These are phyloP conservation scores for Trogon surrucura DNA, from an alignment of 2,113 vertebrate species.

Conservation along the genomic window DNA sequence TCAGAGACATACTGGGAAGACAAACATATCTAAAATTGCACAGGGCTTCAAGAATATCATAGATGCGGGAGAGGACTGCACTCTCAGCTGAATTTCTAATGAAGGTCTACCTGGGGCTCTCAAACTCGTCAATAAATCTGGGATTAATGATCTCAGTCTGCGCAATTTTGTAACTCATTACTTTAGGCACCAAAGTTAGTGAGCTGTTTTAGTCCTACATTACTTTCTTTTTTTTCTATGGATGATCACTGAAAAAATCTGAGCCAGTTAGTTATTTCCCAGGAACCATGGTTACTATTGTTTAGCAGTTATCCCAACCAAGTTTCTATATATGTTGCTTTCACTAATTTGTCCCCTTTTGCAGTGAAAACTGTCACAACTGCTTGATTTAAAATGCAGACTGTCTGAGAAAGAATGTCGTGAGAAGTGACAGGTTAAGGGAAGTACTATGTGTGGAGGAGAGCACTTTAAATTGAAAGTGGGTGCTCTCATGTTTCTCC, in stretches of 20 bases:
- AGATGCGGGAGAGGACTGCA: background rate
- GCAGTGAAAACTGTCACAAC: conserved; percentile 44
- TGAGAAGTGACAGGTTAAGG: conserved; percentile 37
- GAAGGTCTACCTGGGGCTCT: background rate
- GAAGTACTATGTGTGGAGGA: background rate
- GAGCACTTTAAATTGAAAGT: background rate
- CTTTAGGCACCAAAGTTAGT: background rate
- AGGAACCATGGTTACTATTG: background rate
- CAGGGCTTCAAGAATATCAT: background rate
- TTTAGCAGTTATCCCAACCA: background rate
- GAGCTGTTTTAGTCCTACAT: background rate
- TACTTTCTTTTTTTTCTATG: background rate
- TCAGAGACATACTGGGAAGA: background rate
- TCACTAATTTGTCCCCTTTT: conserved; percentile 38
- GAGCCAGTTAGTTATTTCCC: background rate
- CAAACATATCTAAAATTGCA: background rate
- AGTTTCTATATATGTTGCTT: background rate
- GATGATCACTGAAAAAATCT: background rate
- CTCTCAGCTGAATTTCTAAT: background rate
- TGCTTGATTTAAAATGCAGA: conserved; percentile 41
- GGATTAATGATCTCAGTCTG: conserved; percentile 17
- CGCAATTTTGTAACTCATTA: background rate
- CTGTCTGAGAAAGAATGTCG: conserved; percentile 11
- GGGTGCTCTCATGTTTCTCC: background rate
- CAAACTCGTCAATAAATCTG: conserved; percentile 32